Percentiles rank a stretch among this genome's conserved stretches.
phyloP scores from a whole-genome alignment of 2,888 invertebrate genomes.

The Yponomeuta cagnagella region DNA sequence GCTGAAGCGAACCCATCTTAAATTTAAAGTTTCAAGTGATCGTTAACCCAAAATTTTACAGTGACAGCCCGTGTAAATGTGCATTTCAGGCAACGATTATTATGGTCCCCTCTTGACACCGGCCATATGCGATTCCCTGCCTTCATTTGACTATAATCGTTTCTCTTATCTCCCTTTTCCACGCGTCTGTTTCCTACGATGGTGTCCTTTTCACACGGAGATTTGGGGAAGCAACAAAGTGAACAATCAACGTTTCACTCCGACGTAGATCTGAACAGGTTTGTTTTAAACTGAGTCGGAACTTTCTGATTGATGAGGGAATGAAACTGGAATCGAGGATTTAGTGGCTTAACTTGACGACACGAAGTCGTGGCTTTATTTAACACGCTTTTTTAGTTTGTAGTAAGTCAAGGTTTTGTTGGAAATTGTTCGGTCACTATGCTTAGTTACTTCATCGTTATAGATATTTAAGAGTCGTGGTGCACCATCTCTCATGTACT shows the following conservation, averaged over 20 bases:
- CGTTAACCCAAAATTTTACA: slow-evolving; percentile 8
- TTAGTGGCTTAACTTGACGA: neutral
- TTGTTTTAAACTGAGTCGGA: neutral
- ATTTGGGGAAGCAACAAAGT: neutral
- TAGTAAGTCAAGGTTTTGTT: neutral
- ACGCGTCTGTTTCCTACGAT: neutral
- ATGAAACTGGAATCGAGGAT: neutral
- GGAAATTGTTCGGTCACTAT: neutral
- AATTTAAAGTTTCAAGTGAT: slow-evolving; percentile 10
- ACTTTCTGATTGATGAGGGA: neutral
- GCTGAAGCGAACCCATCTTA: neutral
- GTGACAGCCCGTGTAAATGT: slow-evolving; percentile 8
- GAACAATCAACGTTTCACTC: neutral
- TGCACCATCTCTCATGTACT: no score
- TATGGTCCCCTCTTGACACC: slow-evolving; percentile 1
- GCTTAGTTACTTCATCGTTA: no score
- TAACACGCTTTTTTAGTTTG: no score
- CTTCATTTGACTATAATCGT: neutral
- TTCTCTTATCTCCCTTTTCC: neutral
- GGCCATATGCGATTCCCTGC: neutral
- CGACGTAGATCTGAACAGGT: neutral
- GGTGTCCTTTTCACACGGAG: neutral
- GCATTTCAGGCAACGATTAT: slow-evolving; percentile 9
- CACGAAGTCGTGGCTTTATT: neutral
- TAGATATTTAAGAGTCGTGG: no score